Evolutionary conservation across 2,797 vertebrate genomes (phyloP).

Genomic region (Artibeus jamaicensis): DNA sequence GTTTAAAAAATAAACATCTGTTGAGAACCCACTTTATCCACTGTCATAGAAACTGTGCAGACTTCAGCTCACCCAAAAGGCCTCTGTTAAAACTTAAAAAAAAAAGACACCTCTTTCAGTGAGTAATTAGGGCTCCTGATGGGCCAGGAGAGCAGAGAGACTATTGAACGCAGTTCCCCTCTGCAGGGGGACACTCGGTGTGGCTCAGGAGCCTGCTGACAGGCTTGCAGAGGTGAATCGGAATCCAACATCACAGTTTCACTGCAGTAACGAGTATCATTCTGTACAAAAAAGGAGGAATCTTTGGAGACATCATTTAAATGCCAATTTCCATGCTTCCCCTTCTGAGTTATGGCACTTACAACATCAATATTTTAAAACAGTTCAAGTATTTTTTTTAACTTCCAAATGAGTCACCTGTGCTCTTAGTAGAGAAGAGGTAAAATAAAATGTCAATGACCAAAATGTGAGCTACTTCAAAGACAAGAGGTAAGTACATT

Average conservation of each 20-base stretch:
- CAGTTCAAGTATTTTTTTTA: constrained; percentile 75
- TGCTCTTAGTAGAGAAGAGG: constrained; percentile 60
- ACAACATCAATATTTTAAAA: constrained; percentile 84
- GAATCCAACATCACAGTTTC: not conserved
- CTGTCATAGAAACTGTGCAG: not conserved
- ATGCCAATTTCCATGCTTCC: constrained; percentile 67
- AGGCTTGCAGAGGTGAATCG: not conserved
- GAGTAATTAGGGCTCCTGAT: not conserved
- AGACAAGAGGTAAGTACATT: constrained; percentile 39
- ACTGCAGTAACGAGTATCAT: not conserved
- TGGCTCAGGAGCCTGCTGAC: not conserved
- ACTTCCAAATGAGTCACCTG: constrained; percentile 72
- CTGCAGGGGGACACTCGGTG: not conserved
- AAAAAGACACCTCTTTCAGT: not conserved
- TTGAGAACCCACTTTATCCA: not conserved
- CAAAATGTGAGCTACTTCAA: constrained; percentile 54
- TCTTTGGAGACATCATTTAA: constrained; percentile 67
- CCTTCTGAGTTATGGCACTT: constrained; percentile 78
- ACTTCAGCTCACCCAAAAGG: not conserved
- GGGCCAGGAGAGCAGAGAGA: not conserved
- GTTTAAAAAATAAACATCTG: not conserved
- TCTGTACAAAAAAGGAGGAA: constrained; percentile 45
- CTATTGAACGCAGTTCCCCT: not conserved
- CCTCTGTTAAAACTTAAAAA: not conserved
- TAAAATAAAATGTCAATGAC: constrained; percentile 71